Evolutionary conservation across 2,888 invertebrate genomes (phyloP).

Genomic region (Lithophane semibrunnea): DNA sequence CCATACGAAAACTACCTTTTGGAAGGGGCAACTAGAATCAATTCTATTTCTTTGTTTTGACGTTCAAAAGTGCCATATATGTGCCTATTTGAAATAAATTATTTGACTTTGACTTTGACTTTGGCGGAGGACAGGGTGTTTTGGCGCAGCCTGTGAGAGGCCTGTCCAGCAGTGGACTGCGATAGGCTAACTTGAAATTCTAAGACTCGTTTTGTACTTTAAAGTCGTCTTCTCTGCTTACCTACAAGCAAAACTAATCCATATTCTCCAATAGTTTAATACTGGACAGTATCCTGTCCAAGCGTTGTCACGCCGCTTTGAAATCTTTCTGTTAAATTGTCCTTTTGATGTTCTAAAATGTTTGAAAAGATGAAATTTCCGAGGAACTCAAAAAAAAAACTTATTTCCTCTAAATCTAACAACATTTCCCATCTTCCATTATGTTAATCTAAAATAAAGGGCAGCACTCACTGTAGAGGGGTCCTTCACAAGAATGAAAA

Average conservation of each 20-base stretch:
- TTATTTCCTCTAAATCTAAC: not conserved
- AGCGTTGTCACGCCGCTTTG: too few species aligned
- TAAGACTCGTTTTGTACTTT: not conserved
- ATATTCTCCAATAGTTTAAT: too few species aligned
- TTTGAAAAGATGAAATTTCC: constrained; percentile 1
- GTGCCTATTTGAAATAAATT: too few species aligned
- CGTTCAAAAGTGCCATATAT: too few species aligned
- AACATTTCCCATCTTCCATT: constrained; percentile 13
- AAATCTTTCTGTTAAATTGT: not conserved
- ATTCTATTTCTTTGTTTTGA: too few species aligned
- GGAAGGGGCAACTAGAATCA: too few species aligned
- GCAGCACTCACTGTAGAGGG: constrained; percentile 20
- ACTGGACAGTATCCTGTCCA: too few species aligned
- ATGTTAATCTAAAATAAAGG: constrained; percentile 48
- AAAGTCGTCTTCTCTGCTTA: not conserved
- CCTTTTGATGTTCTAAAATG: constrained; percentile 14
- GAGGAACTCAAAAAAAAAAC: not conserved
- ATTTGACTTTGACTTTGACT: too few species aligned
- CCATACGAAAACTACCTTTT: too few species aligned
- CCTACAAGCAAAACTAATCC: not conserved
- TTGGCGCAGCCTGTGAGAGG: not conserved
- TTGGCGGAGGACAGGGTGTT: too few species aligned
- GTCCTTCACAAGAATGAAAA: constrained; percentile 40
- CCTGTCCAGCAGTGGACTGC: not conserved
- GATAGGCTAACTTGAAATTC: too few species aligned